Base-by-base conservation (phyloP, 2,888 invertebrate species). In the Diabrotica balteata region DNA sequence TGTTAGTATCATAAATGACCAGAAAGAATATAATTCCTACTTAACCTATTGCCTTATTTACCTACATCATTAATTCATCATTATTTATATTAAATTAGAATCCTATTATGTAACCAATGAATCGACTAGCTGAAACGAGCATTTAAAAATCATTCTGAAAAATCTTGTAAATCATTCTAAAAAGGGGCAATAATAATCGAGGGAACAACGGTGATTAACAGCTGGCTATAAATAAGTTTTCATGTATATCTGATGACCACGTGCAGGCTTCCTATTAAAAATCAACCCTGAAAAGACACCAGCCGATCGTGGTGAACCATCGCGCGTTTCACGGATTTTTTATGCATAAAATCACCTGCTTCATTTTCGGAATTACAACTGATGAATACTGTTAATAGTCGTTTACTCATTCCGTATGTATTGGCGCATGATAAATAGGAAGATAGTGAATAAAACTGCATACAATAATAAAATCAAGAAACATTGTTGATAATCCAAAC, bases 221-320 rank as follows among this genome's bases (percentile, higher is more conserved):
- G 69, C 67, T 71, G 71, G 69, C 66, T 51, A 68, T 67, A 65
- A 67, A 61, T 61, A 61, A 66, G 55, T 59, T 46, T 66, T 53
- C 55, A 57, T 60, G 57, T 60, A 60, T 57, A 64, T 62, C 55
- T 60, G 61, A 65, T 59, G 64, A 61, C 50, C 64, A 60, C 66
- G 66, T 61, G 66, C 61, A 62, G 52, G 66, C 63, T 63, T 63
- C 63, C 57, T 63, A 57, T 57, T 63, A 57, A 63, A 61, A 50
- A 63, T 49, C 63, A 22, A 63, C 63, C 63, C 63, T 51, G 57
- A 63, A 63, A 63, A 61, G 47, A 6, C 54, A 54, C 54, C 52
- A 11, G 54, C 43, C 54, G 47, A 32, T 32, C 32, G 32, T 32
- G 32, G 32, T 32, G 32, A 32, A 32, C 32, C 47, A 47, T 8